These are phyloP conservation scores for Erithacus rubecula DNA, from an alignment of 2,797 vertebrate species.

Conservation along the genomic window DNA sequence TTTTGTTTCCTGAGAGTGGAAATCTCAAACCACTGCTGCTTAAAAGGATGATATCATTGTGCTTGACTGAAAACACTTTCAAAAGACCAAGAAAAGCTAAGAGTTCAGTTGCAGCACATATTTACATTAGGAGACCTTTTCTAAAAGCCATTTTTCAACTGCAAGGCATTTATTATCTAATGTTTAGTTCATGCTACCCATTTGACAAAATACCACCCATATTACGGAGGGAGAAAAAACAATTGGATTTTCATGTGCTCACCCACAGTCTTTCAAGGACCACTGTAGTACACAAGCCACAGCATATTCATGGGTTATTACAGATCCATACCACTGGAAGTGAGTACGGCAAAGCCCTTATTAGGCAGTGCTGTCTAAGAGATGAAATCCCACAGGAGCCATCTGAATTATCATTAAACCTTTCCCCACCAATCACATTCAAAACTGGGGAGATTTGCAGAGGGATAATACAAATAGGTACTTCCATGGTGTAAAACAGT, in stretches of 20 bases:
- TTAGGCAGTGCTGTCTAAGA: not conserved
- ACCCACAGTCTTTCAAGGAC: not conserved
- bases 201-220: conserved; percentile 14
- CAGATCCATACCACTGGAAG: not conserved
- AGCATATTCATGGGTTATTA: not conserved
- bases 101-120: not conserved
- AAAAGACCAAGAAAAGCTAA: not conserved
- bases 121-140: not conserved
- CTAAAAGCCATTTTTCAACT: not conserved
- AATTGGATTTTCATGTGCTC: not conserved
- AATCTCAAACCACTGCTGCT: not conserved
- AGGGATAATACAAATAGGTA: not conserved
- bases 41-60: not conserved
- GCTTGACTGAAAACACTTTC: not conserved
- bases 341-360: not conserved
- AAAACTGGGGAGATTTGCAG: not conserved
- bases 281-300: not conserved
- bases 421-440: rapidly evolving
- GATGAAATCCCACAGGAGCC: not conserved
- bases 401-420: not conserved
- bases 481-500: not conserved
- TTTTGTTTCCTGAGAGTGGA: conserved; percentile 23
- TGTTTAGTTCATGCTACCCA: not conserved
- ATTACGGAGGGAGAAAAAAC: not conserved
- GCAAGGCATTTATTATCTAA: conserved; percentile 23